Conservation (phyloP, 2,888 invertebrate genomes). For the Teleogryllus oceanicus region DNA sequence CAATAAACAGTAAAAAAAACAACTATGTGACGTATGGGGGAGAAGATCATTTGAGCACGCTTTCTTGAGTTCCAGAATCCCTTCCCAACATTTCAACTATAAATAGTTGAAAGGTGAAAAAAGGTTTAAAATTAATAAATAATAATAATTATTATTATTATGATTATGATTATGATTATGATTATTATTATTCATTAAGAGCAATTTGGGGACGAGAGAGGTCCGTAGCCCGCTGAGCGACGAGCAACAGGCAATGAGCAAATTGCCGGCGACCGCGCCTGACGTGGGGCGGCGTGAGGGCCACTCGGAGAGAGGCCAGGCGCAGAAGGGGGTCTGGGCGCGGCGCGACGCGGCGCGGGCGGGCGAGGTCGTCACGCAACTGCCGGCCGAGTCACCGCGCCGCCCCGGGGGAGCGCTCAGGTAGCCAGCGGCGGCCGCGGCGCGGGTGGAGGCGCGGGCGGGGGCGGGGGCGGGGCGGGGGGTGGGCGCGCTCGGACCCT, state of each 20-base stretch:
- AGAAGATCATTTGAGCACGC: too few relatives aligned
- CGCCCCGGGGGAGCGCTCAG: slow-evolving; percentile 6
- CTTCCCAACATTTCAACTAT: neutral
- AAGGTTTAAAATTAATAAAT: neutral
- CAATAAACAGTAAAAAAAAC: too few relatives aligned
- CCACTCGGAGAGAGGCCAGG: neutral
- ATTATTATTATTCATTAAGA: neutral
- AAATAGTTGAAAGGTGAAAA: neutral
- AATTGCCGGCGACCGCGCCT: too few relatives aligned
- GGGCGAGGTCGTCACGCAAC: neutral
- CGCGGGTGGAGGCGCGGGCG: neutral
- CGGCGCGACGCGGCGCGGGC: neutral
- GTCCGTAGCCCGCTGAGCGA: too few relatives aligned
- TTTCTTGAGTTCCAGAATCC: too few relatives aligned
- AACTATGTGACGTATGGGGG: too few relatives aligned
- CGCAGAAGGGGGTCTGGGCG: neutral
- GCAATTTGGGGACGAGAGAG: neutral
- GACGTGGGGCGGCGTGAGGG: too few relatives aligned
- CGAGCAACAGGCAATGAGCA: too few relatives aligned
- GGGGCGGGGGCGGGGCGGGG: neutral
- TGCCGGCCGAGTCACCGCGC: neutral
- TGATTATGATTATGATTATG: neutral
- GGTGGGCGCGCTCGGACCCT: neutral
- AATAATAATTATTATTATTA: neutral
- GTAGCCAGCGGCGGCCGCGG: neutral